Evolutionary conservation across 2,797 vertebrate genomes (phyloP).

Genomic region (Crenichthys baileyi): DNA sequence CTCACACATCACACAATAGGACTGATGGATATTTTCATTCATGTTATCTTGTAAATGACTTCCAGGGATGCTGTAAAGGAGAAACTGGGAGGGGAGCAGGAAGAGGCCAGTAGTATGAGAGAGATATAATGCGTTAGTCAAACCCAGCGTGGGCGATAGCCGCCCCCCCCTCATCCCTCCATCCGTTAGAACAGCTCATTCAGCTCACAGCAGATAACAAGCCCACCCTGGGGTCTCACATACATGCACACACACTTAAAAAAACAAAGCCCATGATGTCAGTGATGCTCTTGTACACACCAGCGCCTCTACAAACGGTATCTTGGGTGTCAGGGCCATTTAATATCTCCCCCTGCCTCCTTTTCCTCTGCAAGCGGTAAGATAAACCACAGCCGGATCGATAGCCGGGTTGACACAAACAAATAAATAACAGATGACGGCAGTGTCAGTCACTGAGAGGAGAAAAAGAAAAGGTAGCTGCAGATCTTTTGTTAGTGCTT

Average conservation of each 20-base stretch:
- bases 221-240: constrained; percentile 71
- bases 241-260: constrained; percentile 44
- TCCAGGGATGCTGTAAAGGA: constrained; percentile 74
- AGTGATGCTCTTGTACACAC: constrained; percentile 56
- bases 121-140: constrained; percentile 73
- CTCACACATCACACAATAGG: constrained; percentile 74
- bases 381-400: constrained; percentile 80
- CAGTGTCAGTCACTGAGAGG: constrained; percentile 41
- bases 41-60: constrained; percentile 85
- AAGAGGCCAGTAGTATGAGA: constrained; percentile 65
- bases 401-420: constrained; percentile 79
- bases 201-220: constrained; percentile 74
- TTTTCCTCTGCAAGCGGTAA: constrained; percentile 66
- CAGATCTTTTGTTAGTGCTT: constrained; percentile 66
- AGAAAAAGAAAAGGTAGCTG: constrained; percentile 28
- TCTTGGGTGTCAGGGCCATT: constrained; percentile 72
- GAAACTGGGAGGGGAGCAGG: constrained; percentile 37
- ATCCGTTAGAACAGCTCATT: constrained; percentile 72
- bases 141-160: constrained; percentile 64
- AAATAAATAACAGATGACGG: constrained; percentile 82
- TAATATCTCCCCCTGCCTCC: constrained; percentile 73
- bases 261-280: constrained; percentile 76
- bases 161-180: constrained; percentile 22
- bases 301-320: constrained; percentile 74
- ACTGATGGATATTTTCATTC: constrained; percentile 81